Percentiles rank a stretch among this genome's conserved stretches.
Conservation (phyloP, 2,113 vertebrate species). For the Ascaphus truei region DNA sequence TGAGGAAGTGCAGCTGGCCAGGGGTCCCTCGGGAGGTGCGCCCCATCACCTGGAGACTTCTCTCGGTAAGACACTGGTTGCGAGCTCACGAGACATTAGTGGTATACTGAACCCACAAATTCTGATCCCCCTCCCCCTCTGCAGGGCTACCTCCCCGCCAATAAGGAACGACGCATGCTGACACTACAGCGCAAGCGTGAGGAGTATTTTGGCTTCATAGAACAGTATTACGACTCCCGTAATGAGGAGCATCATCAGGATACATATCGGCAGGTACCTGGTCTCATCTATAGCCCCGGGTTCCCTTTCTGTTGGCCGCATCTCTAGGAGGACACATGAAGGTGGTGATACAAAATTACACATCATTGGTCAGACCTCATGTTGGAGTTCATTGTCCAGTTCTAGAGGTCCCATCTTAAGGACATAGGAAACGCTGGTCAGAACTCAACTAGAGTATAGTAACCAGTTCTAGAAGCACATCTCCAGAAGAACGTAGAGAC, state of each 20-base stretch:
- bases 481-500: too few species aligned
- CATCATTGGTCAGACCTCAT: too few species aligned
- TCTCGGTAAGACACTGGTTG: constrained; percentile 70
- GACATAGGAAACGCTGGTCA: too few species aligned
- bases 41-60: constrained; percentile 92
- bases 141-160: constrained; percentile 91
- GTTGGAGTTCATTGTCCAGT: too few species aligned
- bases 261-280: constrained; percentile 94
- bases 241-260: constrained; percentile 94
- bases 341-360: too few species aligned
- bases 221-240: constrained; percentile 98
- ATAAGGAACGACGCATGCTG: constrained; percentile 84
- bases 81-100: background rate
- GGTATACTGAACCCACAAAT: background rate
- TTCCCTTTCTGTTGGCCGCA: background rate
- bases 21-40: constrained; percentile 92
- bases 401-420: too few species aligned
- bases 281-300: rapidly evolving
- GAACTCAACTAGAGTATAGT: too few species aligned
- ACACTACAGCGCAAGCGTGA: constrained; percentile 88
- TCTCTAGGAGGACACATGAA: too few species aligned
- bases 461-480: too few species aligned
- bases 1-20: constrained; percentile 96
- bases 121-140: background rate
- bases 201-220: constrained; percentile 96